phyloP scores from a whole-genome alignment of 2,113 vertebrate genomes.

The Gallinago paraguaiae region DNA sequence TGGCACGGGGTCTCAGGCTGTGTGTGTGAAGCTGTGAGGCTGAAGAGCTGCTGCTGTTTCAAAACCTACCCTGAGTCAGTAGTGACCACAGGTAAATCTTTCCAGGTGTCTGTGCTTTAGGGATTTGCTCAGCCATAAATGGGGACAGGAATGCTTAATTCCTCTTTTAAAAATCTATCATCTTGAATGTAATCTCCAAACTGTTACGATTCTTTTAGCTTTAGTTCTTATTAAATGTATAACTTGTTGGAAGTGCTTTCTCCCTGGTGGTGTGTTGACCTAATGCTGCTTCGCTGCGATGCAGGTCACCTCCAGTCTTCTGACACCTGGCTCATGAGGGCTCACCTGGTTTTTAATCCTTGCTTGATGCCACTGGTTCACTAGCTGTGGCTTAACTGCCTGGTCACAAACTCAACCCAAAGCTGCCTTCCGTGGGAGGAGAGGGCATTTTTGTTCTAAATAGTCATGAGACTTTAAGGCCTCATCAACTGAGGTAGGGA shows the following conservation, averaged over 20 bases:
- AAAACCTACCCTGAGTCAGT: neutral
- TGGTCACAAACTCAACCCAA: neutral
- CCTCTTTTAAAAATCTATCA: neutral
- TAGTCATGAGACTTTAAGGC: neutral
- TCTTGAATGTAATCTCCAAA: neutral
- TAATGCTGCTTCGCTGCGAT: neutral
- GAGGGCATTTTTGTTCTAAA: neutral
- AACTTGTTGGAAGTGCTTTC: neutral
- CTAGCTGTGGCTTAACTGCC: neutral
- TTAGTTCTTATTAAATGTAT: neutral
- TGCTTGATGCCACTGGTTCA: neutral
- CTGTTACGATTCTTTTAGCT: neutral
- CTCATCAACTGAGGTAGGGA: neutral
- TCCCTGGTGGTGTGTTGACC: neutral
- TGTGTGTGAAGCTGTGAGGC: neutral
- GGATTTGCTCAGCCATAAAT: neutral
- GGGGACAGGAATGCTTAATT: neutral
- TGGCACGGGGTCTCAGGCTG: rapidly evolving
- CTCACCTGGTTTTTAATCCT: neutral
- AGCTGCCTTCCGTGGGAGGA: neutral
- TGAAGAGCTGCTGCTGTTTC: neutral
- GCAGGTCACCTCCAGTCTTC: neutral
- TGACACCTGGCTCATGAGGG: neutral
- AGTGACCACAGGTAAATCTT: neutral
- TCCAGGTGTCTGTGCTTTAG: neutral